Evolutionary conservation across 2,797 vertebrate genomes (phyloP).

Genomic region (Lutjanus campechanus): DNA sequence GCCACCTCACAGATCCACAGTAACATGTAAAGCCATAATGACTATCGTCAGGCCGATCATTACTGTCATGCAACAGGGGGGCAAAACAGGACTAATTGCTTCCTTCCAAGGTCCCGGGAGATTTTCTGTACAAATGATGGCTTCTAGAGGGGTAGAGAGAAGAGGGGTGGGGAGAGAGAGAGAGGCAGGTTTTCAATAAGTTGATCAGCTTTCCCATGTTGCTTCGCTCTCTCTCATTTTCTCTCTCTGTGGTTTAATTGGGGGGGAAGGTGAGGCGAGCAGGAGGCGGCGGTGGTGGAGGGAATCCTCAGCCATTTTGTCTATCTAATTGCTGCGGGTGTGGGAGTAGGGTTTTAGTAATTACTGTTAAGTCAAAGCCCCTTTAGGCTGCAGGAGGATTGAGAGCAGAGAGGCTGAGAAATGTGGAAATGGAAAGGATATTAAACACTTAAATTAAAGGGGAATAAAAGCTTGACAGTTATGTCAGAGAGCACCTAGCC

Average conservation of each 20-base stretch:
- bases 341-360: constrained; percentile 56
- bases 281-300: constrained; percentile 14
- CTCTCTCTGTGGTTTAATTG: constrained; percentile 46
- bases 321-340: constrained; percentile 57
- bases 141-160: constrained; percentile 19
- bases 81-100: constrained; percentile 72
- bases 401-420: constrained; percentile 42
- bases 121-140: constrained; percentile 50
- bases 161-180: not conserved
- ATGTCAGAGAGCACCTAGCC: not conserved
- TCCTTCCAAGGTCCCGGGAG: constrained; percentile 49
- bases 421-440: constrained; percentile 38
- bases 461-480: constrained; percentile 2
- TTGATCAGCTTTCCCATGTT: constrained; percentile 52
- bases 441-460: constrained; percentile 25
- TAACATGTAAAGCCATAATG: constrained; percentile 63
- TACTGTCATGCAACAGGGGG: constrained; percentile 60
- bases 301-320: constrained; percentile 54
- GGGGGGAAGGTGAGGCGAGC: constrained; percentile 21
- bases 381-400: constrained; percentile 40
- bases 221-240: constrained; percentile 19
- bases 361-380: constrained; percentile 59
- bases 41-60: constrained; percentile 68
- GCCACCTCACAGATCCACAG: constrained; percentile 18
- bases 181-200: constrained; percentile 64